Evolutionary conservation across 2,113 vertebrate genomes (phyloP), one percentile per base, ranked within the genome.

Genomic region (Neolamprologus kungweensis): DNA sequence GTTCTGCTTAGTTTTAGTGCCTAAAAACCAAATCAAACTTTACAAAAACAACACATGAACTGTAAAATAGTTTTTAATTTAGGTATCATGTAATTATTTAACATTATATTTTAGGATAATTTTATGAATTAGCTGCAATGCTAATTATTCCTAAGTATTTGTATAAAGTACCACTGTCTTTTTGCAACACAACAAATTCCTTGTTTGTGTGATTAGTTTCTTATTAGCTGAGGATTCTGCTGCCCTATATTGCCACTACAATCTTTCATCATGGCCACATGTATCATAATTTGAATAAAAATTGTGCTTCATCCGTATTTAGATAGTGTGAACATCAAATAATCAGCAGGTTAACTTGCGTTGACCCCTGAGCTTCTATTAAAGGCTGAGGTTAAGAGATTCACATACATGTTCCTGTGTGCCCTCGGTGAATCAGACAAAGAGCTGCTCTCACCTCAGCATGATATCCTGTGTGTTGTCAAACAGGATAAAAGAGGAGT

Each of bases 391-490:
- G 23, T 19, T 12, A 78, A 50, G 16, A 78, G 73, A 78, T 45
- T 3, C 40, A 45, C 13, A 73, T 31, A n/a, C 17, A 33, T 82
- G 45, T 81, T 90, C 60, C 53, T 55, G 60, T 28, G 45, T 88
- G 54, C 68, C 87, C 80, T 87, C 5, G 0, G 60, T 82, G 54
- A 78, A 13, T 50, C 47, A 55, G 45, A 94, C 87, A 91, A 93
- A 94, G 87, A 78, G 84, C 45, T 28, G 40, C 63, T 33, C 45
- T 78, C 73, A 19, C 75, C 90, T 90, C 92, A 89, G 93, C 88
- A 4, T 90, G 91, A 90, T 57, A 21, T 37, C 80, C 80, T 79
- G 93, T 86, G 60, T 83, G 75, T 78, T 92, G 91, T 63, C 90
- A 90, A 17, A n/a, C 65, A 47, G 55, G 26, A 85, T 60, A 84